Evolutionary conservation across 2,888 invertebrate species (phyloP), one percentile per base, ranked within the genome.

Genomic region (Dicranocentrus wangi): DNA sequence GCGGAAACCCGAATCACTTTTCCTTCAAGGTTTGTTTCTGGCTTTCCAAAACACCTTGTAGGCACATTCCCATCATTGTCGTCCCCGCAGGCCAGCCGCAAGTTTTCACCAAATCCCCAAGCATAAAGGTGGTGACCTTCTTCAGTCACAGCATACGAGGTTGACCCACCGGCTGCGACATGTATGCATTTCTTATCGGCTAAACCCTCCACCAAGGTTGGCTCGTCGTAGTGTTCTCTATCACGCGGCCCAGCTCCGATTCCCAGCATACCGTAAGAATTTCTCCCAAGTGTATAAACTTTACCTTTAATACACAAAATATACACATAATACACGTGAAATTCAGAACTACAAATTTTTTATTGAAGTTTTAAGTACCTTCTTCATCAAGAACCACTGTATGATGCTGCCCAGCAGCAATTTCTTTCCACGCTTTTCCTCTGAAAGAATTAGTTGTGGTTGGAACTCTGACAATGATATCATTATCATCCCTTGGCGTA

Each of bases 21-120:
- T 80, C 91, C 90, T 32, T 91, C 90, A 60, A 72, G 76, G 8
- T 15, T 3, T 0, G 42, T 71, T 1, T 68, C 15, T 15, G 94
- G 91, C 90, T 87, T 92, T 90, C 63, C 89, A 7, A 17, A 21
- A 19, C 66, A 75, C 10, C 10, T 19, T 1, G 66, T 43, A 88
- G 86, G 91, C 60, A 87, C 88, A 17, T 84, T 60, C 61, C 88
- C 89, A 42, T 90, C 90, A 15, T 90, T 90, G 15, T 90, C 89
- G 32, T 87, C 87, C 0, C 96, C 96, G 0, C 93, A 93, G 0
- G 97, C 97, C 61, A 98, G 90, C 89, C 97, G 96, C 0, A 93
- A 92, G 87, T 93, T 95, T 47, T 94, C 93, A 17, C 97, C 97
- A 94, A 97, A 96, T 5, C 98, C 98, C 97, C 97, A 98, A 0